Base-by-base conservation (phyloP, 2,888 invertebrate genomes). In the Tachina fera region DNA sequence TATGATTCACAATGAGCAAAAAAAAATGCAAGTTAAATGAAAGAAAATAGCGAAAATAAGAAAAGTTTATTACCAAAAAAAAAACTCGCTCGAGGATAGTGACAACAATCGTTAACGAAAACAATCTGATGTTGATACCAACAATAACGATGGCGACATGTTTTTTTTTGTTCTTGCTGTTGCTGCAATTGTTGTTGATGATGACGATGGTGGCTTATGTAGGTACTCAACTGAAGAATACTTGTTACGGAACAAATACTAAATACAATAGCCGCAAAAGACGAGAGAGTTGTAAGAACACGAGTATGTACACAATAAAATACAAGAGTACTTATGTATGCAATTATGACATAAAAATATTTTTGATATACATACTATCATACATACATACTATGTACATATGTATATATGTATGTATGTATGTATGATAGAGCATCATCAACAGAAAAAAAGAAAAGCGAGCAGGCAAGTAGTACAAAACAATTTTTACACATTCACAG, bases 191-290 rank as follows among this genome's bases (percentile, higher is more conserved):
- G 67, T 65, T 78, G 84, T 53, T 53, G 86, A 60, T 76, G 76
- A 67, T 56, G 71, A 77, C 72, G 84, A 87, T 67, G 84, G 79
- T 67, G 71, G 84, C 82, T 81, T 87, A 81, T 84, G 79, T n/a
- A n/a, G n/a, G n/a, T 83, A 53, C 86, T 86, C 79, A 67, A 68
- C 79, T 86, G 67, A 86, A 86, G 86, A 80, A 83, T 75, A 67
- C 86, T 86, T 83, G 75, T 68, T 65, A 79, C 65, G 80, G 79
- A 68, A 83, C 76, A 86, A 86, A 86, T 85, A 85, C 71, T 56
- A 75, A 71, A 71, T 60, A 85, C 81, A 86, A 86, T 79, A 78
- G 79, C 74, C 67, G 65, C 65, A 67, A 86, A 61, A 67, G 58
- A 70, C 78, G 65, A 82, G 83, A 77, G 77, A 83, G 79, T 86